These are phyloP conservation scores for Phalacrocorax pelagicus DNA, from an alignment of 2,113 vertebrate species.

Conservation along the genomic window DNA sequence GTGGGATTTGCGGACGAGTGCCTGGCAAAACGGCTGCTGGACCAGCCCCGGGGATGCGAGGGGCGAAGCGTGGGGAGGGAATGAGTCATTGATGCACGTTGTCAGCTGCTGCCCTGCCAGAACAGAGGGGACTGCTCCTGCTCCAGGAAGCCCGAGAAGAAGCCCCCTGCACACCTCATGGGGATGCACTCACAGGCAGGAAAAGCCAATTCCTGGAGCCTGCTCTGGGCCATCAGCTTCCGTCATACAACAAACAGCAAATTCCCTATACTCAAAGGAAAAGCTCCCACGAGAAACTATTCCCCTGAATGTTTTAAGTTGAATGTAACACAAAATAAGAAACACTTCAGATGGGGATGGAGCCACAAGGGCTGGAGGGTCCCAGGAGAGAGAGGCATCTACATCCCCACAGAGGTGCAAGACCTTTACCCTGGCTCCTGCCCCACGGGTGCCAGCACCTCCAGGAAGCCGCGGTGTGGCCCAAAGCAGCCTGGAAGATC, in stretches of 20 bases:
- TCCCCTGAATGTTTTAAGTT: neutral
- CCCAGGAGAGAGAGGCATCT: neutral
- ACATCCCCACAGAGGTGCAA: neutral
- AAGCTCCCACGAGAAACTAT: neutral
- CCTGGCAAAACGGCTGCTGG: neutral
- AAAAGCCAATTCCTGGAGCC: neutral
- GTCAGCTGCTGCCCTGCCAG: neutral
- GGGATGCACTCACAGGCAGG: fast-evolving
- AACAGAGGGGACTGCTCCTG: fast-evolving
- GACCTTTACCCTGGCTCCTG: neutral
- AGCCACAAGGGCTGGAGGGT: neutral
- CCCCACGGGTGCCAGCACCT: neutral
- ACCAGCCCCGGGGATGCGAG: fast-evolving
- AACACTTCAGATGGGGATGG: neutral
- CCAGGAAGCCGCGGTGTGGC: fast-evolving
- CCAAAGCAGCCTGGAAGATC: neutral
- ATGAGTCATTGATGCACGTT: fast-evolving
- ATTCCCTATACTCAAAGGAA: neutral
- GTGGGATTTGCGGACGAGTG: fast-evolving
- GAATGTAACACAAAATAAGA: neutral
- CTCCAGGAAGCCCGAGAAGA: neutral
- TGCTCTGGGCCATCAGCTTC: neutral
- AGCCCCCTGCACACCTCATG: neutral
- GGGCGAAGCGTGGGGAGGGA: fast-evolving
- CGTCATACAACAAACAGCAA: neutral